Evolutionary conservation across 2,113 vertebrate species (phyloP).

Genomic region (Garra rufa): DNA sequence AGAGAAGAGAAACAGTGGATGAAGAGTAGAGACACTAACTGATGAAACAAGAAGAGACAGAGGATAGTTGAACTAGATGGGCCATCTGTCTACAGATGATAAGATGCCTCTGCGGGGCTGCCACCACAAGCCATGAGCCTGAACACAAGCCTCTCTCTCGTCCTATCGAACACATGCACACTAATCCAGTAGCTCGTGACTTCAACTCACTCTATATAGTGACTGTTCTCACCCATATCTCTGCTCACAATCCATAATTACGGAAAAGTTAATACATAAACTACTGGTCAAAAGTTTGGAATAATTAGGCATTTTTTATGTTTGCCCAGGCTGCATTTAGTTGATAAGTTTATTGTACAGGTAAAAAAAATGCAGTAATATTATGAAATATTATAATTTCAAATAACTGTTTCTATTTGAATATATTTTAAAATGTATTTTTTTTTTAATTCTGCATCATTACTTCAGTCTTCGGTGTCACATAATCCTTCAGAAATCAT

Average conservation of each 20-base stretch:
- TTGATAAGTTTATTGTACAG: too few relatives aligned
- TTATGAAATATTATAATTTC: neutral
- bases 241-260: neutral
- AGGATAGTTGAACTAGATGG: conserved; percentile 24
- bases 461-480: too few relatives aligned
- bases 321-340: neutral
- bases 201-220: neutral
- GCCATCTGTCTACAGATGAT: conserved; percentile 44
- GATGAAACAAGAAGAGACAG: conserved; percentile 23
- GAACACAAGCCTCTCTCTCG: neutral
- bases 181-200: conserved; percentile 7
- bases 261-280: neutral
- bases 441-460: too few relatives aligned
- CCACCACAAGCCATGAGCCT: conserved; percentile 18
- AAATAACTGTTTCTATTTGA: neutral
- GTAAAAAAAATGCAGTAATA: neutral
- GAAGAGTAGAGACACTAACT: conserved; percentile 13
- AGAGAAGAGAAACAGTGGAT: neutral
- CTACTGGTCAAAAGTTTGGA: neutral
- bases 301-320: neutral
- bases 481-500: too few relatives aligned
- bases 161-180: neutral
- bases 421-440: too few relatives aligned
- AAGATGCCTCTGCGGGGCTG: conserved; percentile 31
- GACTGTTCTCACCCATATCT: neutral